Evolutionary conservation across 2,888 invertebrate genomes (phyloP).

Genomic region (Colostygia pectinataria): DNA sequence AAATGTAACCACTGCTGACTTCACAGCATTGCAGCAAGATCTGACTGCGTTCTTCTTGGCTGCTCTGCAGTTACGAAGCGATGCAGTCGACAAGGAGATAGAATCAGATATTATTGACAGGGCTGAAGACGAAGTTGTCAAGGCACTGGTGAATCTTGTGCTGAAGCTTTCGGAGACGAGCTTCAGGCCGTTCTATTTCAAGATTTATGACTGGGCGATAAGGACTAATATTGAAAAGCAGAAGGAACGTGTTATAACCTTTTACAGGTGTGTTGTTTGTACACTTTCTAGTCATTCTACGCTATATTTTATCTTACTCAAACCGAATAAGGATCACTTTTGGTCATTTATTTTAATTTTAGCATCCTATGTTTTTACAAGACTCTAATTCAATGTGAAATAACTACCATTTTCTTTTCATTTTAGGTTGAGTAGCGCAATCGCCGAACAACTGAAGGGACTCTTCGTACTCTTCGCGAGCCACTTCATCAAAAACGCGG

Average conservation of each 20-base stretch:
- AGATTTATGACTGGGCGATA: conserved; percentile 94
- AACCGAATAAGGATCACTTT: too few species aligned
- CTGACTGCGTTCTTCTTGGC: conserved; percentile 89
- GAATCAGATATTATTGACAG: conserved; percentile 68
- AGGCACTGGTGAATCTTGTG: conserved; percentile 90
- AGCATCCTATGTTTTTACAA: background rate
- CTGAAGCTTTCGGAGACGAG: conserved; percentile 94
- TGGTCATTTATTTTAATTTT: background rate
- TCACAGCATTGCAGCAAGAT: conserved; percentile 85
- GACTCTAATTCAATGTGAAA: conserved; percentile 4
- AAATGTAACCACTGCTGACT: conserved; percentile 84
- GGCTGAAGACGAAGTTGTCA: conserved; percentile 89
- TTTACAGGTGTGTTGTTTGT: conserved; percentile 85
- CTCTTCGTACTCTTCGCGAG: conserved; percentile 95
- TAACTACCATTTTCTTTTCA: too few species aligned
- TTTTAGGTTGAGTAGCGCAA: conserved; percentile 86
- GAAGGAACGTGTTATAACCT: conserved; percentile 89
- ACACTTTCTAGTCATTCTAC: too few species aligned
- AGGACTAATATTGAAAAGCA: conserved; percentile 82
- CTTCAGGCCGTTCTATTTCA: conserved; percentile 94
- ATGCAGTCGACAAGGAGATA: conserved; percentile 63
- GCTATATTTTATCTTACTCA: too few species aligned
- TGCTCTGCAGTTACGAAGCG: conserved; percentile 86
- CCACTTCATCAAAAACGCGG: conserved; percentile 91
- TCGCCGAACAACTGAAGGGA: conserved; percentile 92